Evolutionary conservation across 2,113 vertebrate species (phyloP).

Genomic region (Synchiropus splendidus): DNA sequence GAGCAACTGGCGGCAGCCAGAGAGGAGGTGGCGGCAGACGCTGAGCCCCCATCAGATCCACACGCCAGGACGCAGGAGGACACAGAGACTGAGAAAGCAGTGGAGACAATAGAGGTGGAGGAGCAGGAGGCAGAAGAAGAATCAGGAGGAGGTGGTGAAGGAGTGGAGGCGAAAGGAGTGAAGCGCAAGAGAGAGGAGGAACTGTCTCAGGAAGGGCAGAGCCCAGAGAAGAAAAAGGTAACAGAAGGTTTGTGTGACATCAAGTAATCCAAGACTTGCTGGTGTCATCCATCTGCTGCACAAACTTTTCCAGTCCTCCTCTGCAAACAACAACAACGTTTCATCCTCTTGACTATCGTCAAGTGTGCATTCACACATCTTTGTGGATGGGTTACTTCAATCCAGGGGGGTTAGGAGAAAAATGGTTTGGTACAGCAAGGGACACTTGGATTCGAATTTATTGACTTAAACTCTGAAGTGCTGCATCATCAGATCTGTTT

Average conservation of each 20-base stretch:
- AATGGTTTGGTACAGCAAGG: too few species aligned
- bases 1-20: constrained; percentile 6
- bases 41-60: constrained; percentile 1
- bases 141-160: constrained; percentile 16
- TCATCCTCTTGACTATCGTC: too few species aligned
- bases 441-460: too few species aligned
- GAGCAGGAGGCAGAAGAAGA: constrained; percentile 4
- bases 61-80: constrained; percentile 15
- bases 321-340: too few species aligned
- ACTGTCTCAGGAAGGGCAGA: constrained; percentile 31
- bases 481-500: too few species aligned
- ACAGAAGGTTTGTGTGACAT: neutral
- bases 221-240: constrained; percentile 66
- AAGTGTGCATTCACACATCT: too few species aligned
- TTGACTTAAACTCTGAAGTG: too few species aligned
- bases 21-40: constrained; percentile 2
- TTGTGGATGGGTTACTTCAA: too few species aligned
- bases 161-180: constrained; percentile 50
- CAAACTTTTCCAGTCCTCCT: too few species aligned
- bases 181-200: constrained; percentile 65
- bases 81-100: neutral
- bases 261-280: too few species aligned
- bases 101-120: constrained; percentile 7
- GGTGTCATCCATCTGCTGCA: too few species aligned
- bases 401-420: too few species aligned